Evolutionary conservation across 2,113 vertebrate genomes (phyloP).

Genomic region (Pluvialis apricaria): DNA sequence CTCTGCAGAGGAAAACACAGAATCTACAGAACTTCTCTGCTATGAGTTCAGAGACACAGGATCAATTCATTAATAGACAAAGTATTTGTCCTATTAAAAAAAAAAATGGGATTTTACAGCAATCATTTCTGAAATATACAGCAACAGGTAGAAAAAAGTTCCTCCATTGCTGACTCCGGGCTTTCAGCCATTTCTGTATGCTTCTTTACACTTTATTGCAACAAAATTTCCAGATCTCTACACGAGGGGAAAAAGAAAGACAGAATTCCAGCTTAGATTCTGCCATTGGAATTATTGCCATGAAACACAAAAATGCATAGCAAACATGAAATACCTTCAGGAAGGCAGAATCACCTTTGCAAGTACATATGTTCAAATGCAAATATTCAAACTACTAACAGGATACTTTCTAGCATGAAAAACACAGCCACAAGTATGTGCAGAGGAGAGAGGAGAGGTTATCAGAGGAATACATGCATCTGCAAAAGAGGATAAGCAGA

Average conservation of each 20-base stretch:
- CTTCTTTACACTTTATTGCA: not conserved
- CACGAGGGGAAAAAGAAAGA: not conserved
- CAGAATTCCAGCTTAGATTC: not conserved
- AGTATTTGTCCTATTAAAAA: not conserved
- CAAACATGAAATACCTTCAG: not conserved
- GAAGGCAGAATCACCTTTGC: not conserved
- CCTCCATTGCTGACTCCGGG: not conserved
- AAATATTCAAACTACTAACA: not conserved
- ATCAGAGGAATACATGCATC: not conserved
- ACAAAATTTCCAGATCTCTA: not conserved
- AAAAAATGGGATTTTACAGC: not conserved
- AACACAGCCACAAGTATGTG: not conserved
- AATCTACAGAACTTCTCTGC: not conserved
- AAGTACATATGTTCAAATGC: not conserved
- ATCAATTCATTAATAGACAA: not conserved
- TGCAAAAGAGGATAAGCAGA: not conserved
- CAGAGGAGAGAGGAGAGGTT: not conserved
- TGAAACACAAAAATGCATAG: not conserved
- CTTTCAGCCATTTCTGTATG: not conserved
- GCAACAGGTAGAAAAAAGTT: not conserved
- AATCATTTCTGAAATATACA: not conserved
- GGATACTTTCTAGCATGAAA: not conserved
- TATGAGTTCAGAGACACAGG: not conserved
- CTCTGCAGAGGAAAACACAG: not conserved
- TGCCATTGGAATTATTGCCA: not conserved